Percentiles rank a stretch among this genome's conserved stretches.
Evolutionary conservation across 2,888 invertebrate genomes (phyloP).

Genomic region (Lasioglossum marginatum): DNA sequence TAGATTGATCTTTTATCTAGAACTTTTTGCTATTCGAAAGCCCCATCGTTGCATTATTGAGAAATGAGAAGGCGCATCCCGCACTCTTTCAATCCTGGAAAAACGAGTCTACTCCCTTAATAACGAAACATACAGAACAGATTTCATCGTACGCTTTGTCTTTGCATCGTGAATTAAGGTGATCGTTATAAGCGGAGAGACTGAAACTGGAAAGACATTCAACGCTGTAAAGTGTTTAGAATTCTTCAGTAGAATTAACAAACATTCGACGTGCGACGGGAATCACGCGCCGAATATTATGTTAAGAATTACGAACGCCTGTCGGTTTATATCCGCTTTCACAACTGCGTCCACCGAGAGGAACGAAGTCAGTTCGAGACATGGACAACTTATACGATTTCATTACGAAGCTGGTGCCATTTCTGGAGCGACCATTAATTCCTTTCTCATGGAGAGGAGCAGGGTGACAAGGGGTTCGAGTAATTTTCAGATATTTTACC

Average conservation of each 20-base stretch:
- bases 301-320: constrained; percentile 76
- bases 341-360: constrained; percentile 83
- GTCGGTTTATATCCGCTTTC: constrained; percentile 78
- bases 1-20: no score
- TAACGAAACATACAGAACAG: not conserved
- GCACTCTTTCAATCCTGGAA: no score
- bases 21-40: no score
- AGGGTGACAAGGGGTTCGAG: constrained; percentile 80
- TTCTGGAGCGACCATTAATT: constrained; percentile 81
- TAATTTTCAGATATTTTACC: constrained; percentile 84
- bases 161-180: constrained; percentile 62
- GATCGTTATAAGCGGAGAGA: constrained; percentile 84
- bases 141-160: not conserved
- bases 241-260: constrained; percentile 76
- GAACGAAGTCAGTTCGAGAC: constrained; percentile 83
- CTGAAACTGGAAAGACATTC: constrained; percentile 84
- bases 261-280: constrained; percentile 46
- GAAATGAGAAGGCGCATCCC: no score
- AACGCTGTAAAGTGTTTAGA: constrained; percentile 82
- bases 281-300: constrained; percentile 71
- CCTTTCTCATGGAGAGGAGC: constrained; percentile 83
- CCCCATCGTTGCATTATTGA: no score
- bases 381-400: constrained; percentile 83
- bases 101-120: no score
- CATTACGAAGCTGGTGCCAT: constrained; percentile 79